Evolutionary conservation across 2,888 invertebrate species (phyloP), one percentile per base, ranked within the genome.

Genomic region (Spodoptera picta): DNA sequence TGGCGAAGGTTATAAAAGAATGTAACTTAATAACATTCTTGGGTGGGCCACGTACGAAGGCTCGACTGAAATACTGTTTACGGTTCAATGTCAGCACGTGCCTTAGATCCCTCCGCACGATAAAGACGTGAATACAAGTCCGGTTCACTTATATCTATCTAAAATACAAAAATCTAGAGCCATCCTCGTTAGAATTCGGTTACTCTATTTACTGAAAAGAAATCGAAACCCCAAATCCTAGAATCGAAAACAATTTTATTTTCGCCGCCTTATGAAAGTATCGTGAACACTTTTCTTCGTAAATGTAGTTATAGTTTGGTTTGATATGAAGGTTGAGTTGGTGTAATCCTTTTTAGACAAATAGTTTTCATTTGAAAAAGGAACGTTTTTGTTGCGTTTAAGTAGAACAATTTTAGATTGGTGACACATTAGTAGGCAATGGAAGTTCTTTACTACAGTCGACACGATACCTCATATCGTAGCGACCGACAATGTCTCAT

Each of bases 11-110:
- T 82, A 76, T 84, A 84, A 83, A 85, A 84, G 77, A 82, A 84
- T 80, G 81, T 79, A 77, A 80, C 76, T 77, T 82, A 79, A 83
- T 82, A 83, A 84, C 83, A 86, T 85, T 86, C 82, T 75, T 79
- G 67, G 77, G 71, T 66, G 66, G 73, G 77, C 79, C 80, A 84
- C 82, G 86, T 69, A 69, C 67, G 58, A 43, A 79, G 81, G 75
- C 75, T 82, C 64, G 73, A 71, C 74, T 73, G 73, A 77, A 78
- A 82, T 67, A 80, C 76, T 83, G 78, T 75, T 81, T 77, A 75
- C 69, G 69, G 65, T 76, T 77, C 70, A 69, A 73, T 78, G 74
- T 83, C 77, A 82, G 80, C 76, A 78, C 75, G 77, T 79, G 55
- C 73, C 77, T 68, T 49, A 61, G 75, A 79, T 75, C 79, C 78